Base-by-base conservation (phyloP, 1,140 invertebrate species). In the Parapsyche elsis region DNA sequence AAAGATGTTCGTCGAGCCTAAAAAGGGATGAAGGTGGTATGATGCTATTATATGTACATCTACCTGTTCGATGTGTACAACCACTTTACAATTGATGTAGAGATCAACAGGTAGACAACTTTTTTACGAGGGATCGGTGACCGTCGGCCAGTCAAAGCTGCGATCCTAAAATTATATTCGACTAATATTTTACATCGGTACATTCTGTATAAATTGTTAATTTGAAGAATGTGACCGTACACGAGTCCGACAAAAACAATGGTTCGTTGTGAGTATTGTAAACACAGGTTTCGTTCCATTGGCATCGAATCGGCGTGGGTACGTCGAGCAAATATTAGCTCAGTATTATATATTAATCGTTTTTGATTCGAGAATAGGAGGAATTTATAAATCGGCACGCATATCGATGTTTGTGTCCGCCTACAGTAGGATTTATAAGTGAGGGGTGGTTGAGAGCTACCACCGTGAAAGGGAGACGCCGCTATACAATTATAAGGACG, bases 401-500 rank as follows among this genome's bases (percentile, higher is more conserved):
- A 49, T 67, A 53, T 49, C 57, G 59, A 44, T 30, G 59, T 21
- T 70, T 78, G 64, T 53, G 19, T 64, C 30, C 45, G 23, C 61
- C 77, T 57, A 57, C 77, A 70, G 77, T 38, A 23, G 64, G 64
- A 78, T 70, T 71, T 70, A 78, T 71, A 78, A 71, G 64, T 71
- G 67, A 38, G 64, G 77, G 67, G 61, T 71, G 67, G 77, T 57
- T 23, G 45, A 78, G 77, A 78, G 61, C 64, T 26, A 53, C 64
- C 77, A 59, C 64, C 77, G 53, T 24, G 64, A 21, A 26, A 70
- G 44, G n/a, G 64, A 26, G 77, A 71, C 44, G 77, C 67, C 64
- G 44, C 44, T 59, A 70, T 71, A 71, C 77, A 78, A 71, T 71
- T 78, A 78, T 78, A 78, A 71, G 64, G 61, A 70, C 73, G 79